Base-by-base conservation (phyloP, 2,113 vertebrate genomes). In the Colaptes auratus region DNA sequence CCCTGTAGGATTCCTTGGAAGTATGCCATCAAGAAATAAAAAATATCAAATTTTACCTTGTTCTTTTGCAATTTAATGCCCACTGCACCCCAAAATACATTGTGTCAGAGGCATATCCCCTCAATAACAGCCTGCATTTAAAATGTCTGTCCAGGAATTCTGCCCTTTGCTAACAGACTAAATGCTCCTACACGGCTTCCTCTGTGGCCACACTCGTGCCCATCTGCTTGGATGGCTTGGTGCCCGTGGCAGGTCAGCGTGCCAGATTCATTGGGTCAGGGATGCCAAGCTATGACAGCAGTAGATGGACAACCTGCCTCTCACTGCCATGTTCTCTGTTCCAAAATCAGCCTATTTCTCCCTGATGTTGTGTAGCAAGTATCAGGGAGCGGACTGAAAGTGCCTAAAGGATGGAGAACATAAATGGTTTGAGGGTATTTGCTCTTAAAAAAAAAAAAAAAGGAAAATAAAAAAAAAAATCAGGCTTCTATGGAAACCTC, bases 181-280 rank as follows among this genome's bases (percentile, higher is more conserved):
- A 97, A 91, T 82, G 92, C 75, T 96, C 83, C 66, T 88, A 96
- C 95, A 96, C 30, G 16, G 86, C 36, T 87, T 90, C 93, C 92
- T 88, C 52, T 82, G 86, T 96, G 95, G 94, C 96, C 94, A 35
- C 9, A 18, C 88, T 65, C 21, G 15, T 5, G 59, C 92, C 96
- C 96, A 97, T 97, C 97, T 97, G 97, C 94, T 71, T 4, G 6
- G 15, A 65, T 97, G 97, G 97, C 96, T n/a, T 35, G 3, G 60
- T 96, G 97, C 97, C 97, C 1, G 53, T 1, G 12, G 70, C 79
- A 84, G 93, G 94, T 70, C 21, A 3, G 19, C 1, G 12, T 92
- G 94, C 97, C 97, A 96, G 64, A 93, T 85, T 94, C 82, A 3
- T 65, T 46, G 66, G 96, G 95, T 93, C 96, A 88, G 73, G 33